Evolutionary conservation across 2,113 vertebrate species (phyloP).

Genomic region (Smithornis capensis): DNA sequence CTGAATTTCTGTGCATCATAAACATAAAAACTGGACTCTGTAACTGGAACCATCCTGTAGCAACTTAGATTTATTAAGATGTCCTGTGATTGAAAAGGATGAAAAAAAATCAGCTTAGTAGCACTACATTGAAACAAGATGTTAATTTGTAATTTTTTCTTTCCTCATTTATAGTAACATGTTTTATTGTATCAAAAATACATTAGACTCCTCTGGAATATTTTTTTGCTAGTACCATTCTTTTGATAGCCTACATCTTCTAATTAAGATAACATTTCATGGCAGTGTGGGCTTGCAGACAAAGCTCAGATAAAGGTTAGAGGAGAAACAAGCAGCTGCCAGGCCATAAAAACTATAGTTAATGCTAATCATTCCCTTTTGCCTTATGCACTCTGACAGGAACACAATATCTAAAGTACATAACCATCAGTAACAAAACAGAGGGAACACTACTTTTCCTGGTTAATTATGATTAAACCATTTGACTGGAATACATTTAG

Average conservation of each 20-base stretch:
- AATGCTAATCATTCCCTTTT: slow-evolving; percentile 22
- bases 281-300: not conserved
- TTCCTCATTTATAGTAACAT: not conserved
- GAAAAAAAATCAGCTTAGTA: not conserved
- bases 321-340: not conserved
- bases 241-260: not conserved
- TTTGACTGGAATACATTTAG: slow-evolving; percentile 21
- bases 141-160: not conserved
- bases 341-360: not conserved
- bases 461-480: slow-evolving; percentile 34
- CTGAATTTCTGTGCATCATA: not conserved
- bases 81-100: not conserved
- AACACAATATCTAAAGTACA: slow-evolving; percentile 33
- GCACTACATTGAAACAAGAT: not conserved
- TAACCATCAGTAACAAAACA: slow-evolving; percentile 41
- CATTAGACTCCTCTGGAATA: not conserved
- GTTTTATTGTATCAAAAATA: not conserved
- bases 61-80: not conserved
- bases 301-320: not conserved
- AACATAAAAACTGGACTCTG: not conserved
- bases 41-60: not conserved
- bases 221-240: not conserved
- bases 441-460: not conserved
- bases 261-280: not conserved
- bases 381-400: slow-evolving; percentile 37